Percentiles rank a stretch among this genome's conserved stretches.
Conservation (phyloP, 2,888 invertebrate genomes). For the Drosophila neonasuta region DNA sequence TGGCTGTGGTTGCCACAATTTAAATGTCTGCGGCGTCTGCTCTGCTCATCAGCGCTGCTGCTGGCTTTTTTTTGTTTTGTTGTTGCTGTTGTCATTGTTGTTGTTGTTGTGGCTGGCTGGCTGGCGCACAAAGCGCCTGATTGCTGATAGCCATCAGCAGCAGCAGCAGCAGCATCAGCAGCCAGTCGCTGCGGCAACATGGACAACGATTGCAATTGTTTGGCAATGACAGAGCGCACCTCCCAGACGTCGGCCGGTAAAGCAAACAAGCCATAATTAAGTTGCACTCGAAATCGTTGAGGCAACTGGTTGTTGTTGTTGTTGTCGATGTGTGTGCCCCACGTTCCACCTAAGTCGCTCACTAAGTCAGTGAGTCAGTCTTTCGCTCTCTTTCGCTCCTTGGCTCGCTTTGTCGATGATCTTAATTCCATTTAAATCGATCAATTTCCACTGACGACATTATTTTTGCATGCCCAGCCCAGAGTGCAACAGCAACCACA, state of each 20-base stretch:
- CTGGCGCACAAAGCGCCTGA: conserved; percentile 77
- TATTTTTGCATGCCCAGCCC: conserved; percentile 70
- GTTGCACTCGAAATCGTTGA: conserved; percentile 60
- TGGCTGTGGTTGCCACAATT: conserved; percentile 40
- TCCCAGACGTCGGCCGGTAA: conserved; percentile 69
- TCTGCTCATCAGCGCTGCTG: conserved; percentile 59
- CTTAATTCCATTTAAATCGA: conserved; percentile 80
- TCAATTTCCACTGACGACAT: conserved; percentile 79
- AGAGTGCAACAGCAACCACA: conserved; percentile 7
- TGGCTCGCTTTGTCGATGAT: conserved; percentile 62
- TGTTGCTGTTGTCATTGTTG: conserved; percentile 34
- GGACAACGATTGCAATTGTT: conserved; percentile 69
- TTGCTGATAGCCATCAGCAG: conserved; percentile 76
- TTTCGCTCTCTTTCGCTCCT: conserved; percentile 12
- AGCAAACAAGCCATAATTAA: conserved; percentile 77
- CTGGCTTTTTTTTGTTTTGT: conserved; percentile 19
- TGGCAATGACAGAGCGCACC: conserved; percentile 78
- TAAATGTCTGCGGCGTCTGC: conserved; percentile 59
- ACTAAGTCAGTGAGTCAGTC: conserved; percentile 76
- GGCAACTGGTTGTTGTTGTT: conserved; percentile 15
- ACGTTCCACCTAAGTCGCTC: conserved; percentile 60
- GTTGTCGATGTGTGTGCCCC: conserved; percentile 3
- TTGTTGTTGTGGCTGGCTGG: conserved; percentile 48
- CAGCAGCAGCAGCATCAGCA: conserved; percentile 38
- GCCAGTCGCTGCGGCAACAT: conserved; percentile 28